Base-by-base conservation (phyloP, 2,113 vertebrate species). In the Hymenochirus boettgeri region DNA sequence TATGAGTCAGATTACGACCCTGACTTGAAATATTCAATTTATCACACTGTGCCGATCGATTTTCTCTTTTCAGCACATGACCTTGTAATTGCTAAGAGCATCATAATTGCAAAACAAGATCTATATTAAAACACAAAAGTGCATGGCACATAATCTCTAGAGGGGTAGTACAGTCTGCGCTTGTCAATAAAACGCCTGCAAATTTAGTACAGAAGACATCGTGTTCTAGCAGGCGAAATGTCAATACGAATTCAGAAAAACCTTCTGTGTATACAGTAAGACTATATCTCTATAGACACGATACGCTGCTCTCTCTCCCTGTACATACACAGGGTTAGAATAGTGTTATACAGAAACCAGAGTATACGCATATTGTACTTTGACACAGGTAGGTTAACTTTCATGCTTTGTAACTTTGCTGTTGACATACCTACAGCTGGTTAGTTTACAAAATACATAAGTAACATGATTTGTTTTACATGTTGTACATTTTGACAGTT, bases 61-160 rank as follows among this genome's bases (percentile, higher is more conserved):
- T 69, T 60, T 69, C 51, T 47, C 37, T 67, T 69, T 37, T 69
- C 56, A 59, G 48, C 48, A 33, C 57, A 53, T 69, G 65, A 57
- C 65, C 65, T 57, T 69, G 65, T 69, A 69, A 69, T 69, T 60
- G 65, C 57, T 69, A 69, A 69, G 65, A 60, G 65, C 65, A 69
- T 69, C 65, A 69, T 69, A 69, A 69, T 69, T 69, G 65, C 65
- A 59, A 66, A 60, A 69, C 57, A 60, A 69, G 65, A 59, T 69
- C 65, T 69, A 69, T 69, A 69, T 60, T 69, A 60, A 59, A 69
- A 53, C 31, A 69, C 33, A 10, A 25, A 22, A n/a, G 39, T 26
- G 19, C 33, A 19, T 9, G 7, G 57, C 65, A 51, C 35, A 69
- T 53, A 60, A 59, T 60, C 57, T 69, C 57, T 12, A 19, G 29